Evolutionary conservation across 2,113 vertebrate genomes (phyloP), one percentile per base, ranked within the genome.

Genomic region (Haemorhous mexicanus): DNA sequence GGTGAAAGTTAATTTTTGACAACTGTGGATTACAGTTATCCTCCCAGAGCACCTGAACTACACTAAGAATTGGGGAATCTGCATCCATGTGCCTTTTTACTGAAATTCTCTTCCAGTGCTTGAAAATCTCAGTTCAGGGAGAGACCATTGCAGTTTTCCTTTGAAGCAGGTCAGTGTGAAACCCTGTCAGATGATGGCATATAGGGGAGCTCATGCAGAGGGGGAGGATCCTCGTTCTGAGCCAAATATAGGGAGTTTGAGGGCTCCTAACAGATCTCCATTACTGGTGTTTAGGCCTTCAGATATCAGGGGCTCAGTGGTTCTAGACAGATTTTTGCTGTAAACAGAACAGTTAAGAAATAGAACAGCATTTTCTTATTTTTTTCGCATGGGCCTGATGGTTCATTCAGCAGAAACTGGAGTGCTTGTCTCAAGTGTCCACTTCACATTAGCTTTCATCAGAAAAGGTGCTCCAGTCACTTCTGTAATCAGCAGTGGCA

Each of bases 361-460:
- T 3, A 49, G 27, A 72, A 4, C 6, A 46, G 37, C 1, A 0
- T 10, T 26, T 77, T 72, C 13, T 23, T 35, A 8, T 19, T 47
- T 70, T 50, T 47, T 47, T 22, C 20, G 0, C 3, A 7, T 28
- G 37, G 13, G 16, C 14, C 43, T 78, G 47, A 58, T 41, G 37
- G 41, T 74, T 91, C 37, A 58, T 82, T 78, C 56, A 85, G n/a
- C 39, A 74, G 61, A 82, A 82, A 58, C 52, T 49, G 35, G 37
- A 63, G 44, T 50, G 43, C 59, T 91, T 93, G 76, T 86, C 58
- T 94, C 61, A 84, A 87, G 86, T 46, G 55, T 58, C 66, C 32
- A 66, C 69, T 88, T 84, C 76, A 91, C 39, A 33, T 76, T 55
- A 75, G 39, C 44, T 88, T 83, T 53, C 33, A 43, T 89, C 53